Evolutionary conservation across 1,140 invertebrate species (phyloP).

Genomic region (Calosoma granatense): DNA sequence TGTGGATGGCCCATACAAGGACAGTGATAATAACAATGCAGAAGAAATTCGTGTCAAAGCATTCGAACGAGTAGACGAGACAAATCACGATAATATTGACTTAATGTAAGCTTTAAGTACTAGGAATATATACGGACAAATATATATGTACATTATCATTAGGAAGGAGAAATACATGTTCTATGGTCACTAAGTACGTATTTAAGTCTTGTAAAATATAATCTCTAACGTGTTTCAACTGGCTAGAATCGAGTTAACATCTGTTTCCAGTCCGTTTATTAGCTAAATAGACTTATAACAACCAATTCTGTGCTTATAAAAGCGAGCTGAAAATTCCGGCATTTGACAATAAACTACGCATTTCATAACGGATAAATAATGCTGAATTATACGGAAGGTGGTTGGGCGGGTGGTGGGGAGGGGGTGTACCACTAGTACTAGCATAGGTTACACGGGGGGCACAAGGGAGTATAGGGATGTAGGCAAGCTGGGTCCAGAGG

Average conservation of each 20-base stretch:
- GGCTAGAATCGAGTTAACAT: too few species aligned
- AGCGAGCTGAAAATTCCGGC: neutral
- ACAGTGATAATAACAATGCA: neutral
- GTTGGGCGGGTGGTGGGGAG: neutral
- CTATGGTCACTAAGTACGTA: too few species aligned
- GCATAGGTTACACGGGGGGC: neutral
- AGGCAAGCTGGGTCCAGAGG: slow-evolving; percentile 1
- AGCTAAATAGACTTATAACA: too few species aligned
- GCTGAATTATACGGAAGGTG: neutral
- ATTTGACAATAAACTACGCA: neutral
- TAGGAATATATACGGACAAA: too few species aligned
- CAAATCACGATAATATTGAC: neutral
- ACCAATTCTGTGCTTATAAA: too few species aligned
- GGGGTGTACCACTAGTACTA: neutral
- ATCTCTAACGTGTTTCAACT: too few species aligned
- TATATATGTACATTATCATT: too few species aligned
- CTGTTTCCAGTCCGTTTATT: too few species aligned
- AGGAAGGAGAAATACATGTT: too few species aligned
- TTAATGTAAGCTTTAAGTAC: too few species aligned
- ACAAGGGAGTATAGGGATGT: neutral
- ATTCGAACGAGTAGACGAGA: neutral
- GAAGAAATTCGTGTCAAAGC: neutral
- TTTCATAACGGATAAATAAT: neutral
- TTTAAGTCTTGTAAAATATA: too few species aligned
- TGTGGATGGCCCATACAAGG: neutral